These are phyloP conservation scores for Micropoecilia bifurca DNA, from an alignment of 2,797 vertebrate genomes.

Conservation along the genomic window DNA sequence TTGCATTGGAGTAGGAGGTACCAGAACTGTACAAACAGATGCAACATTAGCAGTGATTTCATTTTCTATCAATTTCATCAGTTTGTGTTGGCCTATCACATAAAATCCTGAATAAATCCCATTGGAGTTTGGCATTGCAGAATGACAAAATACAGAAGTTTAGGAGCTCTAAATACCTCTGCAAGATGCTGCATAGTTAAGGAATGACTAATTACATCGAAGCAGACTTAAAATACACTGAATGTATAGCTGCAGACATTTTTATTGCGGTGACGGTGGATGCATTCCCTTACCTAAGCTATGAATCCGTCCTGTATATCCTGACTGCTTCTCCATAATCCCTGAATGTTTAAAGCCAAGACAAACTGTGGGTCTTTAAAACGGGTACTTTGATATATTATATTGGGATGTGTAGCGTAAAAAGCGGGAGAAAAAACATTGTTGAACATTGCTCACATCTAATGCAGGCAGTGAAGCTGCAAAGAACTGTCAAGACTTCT, in stretches of 20 bases:
- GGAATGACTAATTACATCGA: not conserved
- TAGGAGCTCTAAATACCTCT: not conserved
- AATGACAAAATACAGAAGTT: not conserved
- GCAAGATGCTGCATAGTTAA: not conserved
- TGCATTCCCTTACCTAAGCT: not conserved
- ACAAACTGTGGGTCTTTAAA: not conserved
- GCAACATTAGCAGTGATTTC: not conserved
- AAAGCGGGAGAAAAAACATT: not conserved
- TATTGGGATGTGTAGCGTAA: not conserved
- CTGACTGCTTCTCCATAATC: not conserved
- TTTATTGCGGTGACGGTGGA: not conserved
- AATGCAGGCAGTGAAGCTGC: not conserved
- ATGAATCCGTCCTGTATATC: not conserved
- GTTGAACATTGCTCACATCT: constrained; percentile 8
- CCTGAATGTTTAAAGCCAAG: not conserved
- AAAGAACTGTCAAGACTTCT: not conserved
- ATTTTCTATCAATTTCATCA: not conserved
- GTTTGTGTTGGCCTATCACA: not conserved
- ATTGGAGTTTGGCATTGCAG: not conserved
- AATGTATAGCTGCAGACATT: not conserved
- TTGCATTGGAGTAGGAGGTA: not conserved
- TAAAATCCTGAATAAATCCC: not conserved
- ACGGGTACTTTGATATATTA: not conserved
- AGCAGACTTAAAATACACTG: not conserved
- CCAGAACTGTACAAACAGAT: not conserved